A percentile compares a stretch with the other conserved stretches of the same genome.
Evolutionary conservation across 2,888 invertebrate species (phyloP).

Genomic region (Acrocyrtus sp.): DNA sequence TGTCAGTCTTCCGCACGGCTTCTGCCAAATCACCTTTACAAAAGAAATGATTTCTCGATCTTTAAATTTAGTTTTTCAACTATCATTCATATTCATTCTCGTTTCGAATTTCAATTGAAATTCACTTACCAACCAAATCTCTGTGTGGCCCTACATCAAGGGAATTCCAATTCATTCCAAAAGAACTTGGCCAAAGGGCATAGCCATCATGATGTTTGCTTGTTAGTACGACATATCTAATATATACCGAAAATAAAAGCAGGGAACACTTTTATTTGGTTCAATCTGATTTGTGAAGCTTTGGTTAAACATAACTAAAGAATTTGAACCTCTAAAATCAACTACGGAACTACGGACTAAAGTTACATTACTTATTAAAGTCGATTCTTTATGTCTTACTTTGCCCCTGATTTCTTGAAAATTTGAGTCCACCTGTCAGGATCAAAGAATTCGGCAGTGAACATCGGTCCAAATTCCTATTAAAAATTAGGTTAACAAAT

Average conservation of each 20-base stretch:
- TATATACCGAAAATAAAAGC: too few species aligned
- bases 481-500: background rate
- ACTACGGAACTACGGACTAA: too few species aligned
- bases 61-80: too few species aligned
- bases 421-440: constrained; percentile 85
- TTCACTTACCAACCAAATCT: constrained; percentile 75
- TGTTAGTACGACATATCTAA: constrained; percentile 75
- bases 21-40: constrained; percentile 63
- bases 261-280: too few species aligned
- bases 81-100: constrained; percentile 76
- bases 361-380: background rate
- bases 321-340: too few species aligned
- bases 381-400: constrained; percentile 68
- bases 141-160: constrained; percentile 80
- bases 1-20: constrained; percentile 63
- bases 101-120: too few species aligned
- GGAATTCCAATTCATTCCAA: constrained; percentile 87
- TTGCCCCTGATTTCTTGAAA: constrained; percentile 85
- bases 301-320: too few species aligned
- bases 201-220: constrained; percentile 92
- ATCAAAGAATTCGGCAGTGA: constrained; percentile 90
- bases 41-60: too few species aligned
- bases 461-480: constrained; percentile 81
- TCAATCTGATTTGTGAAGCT: too few species aligned
- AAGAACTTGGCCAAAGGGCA: constrained; percentile 83